These are phyloP conservation scores for Garra rufa DNA, from an alignment of 2,113 vertebrate genomes.

Conservation along the genomic window DNA sequence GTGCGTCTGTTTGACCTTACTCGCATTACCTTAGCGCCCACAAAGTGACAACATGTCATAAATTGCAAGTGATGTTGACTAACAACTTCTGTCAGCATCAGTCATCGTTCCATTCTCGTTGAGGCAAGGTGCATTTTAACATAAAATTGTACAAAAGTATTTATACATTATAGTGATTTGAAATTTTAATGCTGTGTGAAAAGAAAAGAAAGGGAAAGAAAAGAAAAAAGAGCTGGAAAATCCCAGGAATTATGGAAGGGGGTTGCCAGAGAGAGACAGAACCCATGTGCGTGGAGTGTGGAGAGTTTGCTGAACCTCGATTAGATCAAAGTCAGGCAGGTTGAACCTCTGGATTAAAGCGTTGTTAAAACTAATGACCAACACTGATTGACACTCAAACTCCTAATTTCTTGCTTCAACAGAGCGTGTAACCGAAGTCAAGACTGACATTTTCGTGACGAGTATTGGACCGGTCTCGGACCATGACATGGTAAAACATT, in stretches of 20 bases:
- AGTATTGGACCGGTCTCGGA: conserved; percentile 98
- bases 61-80: neutral
- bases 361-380: conserved; percentile 78
- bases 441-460: conserved; percentile 99
- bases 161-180: neutral
- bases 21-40: neutral
- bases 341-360: conserved; percentile 67
- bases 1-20: neutral
- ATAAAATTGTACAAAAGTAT: neutral
- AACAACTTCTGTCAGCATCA: conserved; percentile 19
- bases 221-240: neutral
- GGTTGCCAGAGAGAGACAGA: neutral
- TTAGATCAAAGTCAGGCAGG: neutral
- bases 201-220: neutral
- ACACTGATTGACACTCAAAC: conserved; percentile 83
- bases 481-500: conserved; percentile 97
- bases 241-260: neutral
- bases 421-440: conserved; percentile 99
- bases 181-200: neutral
- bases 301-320: neutral
- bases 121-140: neutral
- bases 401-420: conserved; percentile 92
- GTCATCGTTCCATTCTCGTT: neutral
- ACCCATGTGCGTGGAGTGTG: neutral
- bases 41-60: conserved; percentile 17